A percentile compares a stretch with the other conserved stretches of the same genome.
phyloP scores from a whole-genome alignment of 2,797 vertebrate genomes.

The Podargus strigoides region DNA sequence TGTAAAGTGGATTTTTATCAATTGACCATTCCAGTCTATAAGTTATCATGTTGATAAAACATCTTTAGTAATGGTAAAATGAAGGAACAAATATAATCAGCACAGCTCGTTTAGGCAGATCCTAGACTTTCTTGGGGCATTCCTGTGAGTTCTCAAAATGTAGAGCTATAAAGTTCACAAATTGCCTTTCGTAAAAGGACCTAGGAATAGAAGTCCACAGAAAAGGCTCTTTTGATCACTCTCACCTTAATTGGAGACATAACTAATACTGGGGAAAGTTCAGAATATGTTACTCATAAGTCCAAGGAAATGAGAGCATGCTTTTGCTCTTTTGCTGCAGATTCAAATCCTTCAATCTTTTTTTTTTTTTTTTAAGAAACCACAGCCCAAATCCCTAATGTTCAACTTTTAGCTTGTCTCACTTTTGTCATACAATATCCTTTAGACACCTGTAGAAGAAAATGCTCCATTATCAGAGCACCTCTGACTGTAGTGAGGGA shows the following conservation, averaged over 20 bases:
- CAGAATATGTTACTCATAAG: neutral
- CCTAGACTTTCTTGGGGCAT: neutral
- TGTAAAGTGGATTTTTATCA: constrained; percentile 41
- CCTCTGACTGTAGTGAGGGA: neutral
- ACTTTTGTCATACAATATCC: neutral
- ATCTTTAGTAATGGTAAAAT: constrained; percentile 12
- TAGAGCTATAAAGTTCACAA: neutral
- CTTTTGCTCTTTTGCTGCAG: neutral
- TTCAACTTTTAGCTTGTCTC: neutral
- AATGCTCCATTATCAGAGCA: neutral
- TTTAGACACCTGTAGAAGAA: neutral
- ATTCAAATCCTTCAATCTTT: neutral
- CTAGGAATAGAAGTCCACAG: neutral
- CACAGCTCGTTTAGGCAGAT: neutral
- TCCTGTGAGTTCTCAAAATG: neutral
- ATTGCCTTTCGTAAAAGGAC: neutral
- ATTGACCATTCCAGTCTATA: constrained; percentile 17
- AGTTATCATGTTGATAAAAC: constrained; percentile 41
- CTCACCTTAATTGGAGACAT: neutral
- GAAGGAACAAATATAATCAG: neutral
- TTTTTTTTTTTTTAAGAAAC: too few species aligned
- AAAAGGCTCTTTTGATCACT: neutral
- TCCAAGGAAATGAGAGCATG: neutral
- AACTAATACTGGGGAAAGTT: neutral
- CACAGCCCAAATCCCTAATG: neutral